Evolutionary conservation across 2,888 invertebrate species (phyloP).

Genomic region (Loripinus fragilis): DNA sequence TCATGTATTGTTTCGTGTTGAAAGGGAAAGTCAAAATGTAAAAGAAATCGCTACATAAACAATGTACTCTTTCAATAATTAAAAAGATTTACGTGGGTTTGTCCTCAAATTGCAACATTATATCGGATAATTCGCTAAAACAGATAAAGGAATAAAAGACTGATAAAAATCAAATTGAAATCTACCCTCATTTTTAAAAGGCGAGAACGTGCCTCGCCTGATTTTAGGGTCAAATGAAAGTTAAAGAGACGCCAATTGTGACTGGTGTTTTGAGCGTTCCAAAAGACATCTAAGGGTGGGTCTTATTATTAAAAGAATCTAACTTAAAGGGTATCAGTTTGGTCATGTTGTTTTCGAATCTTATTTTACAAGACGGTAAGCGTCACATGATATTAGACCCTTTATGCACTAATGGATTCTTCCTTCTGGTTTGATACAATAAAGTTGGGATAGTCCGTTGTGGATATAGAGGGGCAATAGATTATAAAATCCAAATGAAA

Average conservation of each 20-base stretch:
- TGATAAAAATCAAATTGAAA: slow-evolving; percentile 8
- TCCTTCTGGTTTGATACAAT: too few species aligned
- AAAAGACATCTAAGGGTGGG: not conserved
- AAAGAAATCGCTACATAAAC: not conserved
- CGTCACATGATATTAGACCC: too few species aligned
- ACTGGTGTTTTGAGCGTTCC: not conserved
- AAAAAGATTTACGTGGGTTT: not conserved
- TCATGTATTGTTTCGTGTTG: not conserved
- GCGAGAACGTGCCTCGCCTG: not conserved
- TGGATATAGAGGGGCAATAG: too few species aligned
- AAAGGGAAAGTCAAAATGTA: not conserved
- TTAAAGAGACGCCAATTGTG: not conserved
- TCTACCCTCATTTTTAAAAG: not conserved
- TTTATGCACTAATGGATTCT: too few species aligned
- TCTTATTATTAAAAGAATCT: too few species aligned
- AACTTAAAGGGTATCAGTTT: too few species aligned
- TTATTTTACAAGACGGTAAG: too few species aligned
- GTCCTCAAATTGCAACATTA: slow-evolving; percentile 9
- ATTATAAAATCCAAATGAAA: too few species aligned
- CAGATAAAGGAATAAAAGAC: not conserved
- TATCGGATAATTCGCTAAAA: not conserved
- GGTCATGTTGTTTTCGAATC: too few species aligned
- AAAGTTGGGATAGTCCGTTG: too few species aligned
- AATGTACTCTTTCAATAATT: not conserved
- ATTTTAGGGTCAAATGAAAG: not conserved